Conservation (phyloP, 2,797 vertebrate species). For the Pipistrellus pipistrellus region DNA sequence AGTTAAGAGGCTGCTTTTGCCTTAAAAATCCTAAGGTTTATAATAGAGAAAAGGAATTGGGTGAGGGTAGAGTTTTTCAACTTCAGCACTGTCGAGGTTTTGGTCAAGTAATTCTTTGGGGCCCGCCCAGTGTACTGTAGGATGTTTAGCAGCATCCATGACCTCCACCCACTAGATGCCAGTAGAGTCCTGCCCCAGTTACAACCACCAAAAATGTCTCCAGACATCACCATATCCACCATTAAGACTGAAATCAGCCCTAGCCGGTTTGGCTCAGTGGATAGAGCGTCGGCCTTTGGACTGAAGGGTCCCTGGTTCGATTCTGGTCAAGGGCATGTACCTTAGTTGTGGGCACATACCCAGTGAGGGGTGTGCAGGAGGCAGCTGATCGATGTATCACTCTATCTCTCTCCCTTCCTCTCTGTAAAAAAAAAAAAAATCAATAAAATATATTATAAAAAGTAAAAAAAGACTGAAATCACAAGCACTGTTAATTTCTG, state of each 20-base stretch:
- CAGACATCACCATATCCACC: background rate
- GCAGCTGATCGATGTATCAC: too few relatives aligned
- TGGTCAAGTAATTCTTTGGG: background rate
- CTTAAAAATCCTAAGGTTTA: background rate
- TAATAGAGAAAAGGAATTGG: background rate
- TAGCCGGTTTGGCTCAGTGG: too few relatives aligned
- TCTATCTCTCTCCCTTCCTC: too few relatives aligned
- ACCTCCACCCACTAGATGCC: background rate
- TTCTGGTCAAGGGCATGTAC: too few relatives aligned
- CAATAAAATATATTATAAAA: too few relatives aligned
- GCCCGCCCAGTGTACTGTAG: background rate
- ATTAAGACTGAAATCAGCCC: background rate
- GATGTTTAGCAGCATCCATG: background rate
- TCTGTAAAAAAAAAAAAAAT: too few relatives aligned
- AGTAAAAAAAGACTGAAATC: too few relatives aligned
- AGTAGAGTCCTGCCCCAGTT: background rate
- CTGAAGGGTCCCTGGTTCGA: too few relatives aligned
- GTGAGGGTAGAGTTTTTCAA: background rate
- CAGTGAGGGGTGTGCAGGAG: too few relatives aligned
- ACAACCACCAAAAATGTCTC: background rate
- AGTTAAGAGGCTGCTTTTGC: background rate
- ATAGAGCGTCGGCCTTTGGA: too few relatives aligned
- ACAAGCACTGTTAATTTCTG: background rate
- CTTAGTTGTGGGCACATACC: too few relatives aligned
- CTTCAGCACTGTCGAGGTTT: background rate